Evolutionary conservation across 2,113 vertebrate genomes (phyloP), one percentile per base, ranked within the genome.

Genomic region (Malurus alboscapulatus): DNA sequence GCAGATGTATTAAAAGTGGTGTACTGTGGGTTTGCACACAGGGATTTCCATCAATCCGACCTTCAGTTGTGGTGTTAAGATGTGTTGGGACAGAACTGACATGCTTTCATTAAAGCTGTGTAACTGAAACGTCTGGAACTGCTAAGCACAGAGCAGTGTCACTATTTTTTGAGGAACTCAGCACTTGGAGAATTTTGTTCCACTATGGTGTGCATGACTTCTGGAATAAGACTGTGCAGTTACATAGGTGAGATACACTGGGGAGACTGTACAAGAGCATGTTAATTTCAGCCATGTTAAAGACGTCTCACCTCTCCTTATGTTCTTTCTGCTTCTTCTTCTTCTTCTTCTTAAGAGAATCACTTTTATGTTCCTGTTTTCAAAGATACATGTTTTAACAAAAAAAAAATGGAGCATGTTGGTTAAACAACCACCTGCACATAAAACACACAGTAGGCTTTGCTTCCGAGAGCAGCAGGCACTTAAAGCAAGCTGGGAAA

Each of bases 281-380:
- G 14, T 66, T 76, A 30, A 50, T 55, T 73, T 85, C 34, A 81
- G 47, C 20, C 30, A 24, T 1, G 6, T 66, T 83, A 81, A 83
- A 88, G 93, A 20, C 4, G 2, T 29, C 98, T 93, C 88, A 99
- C 98, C 98, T 97, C 50, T 96, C 97, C 81, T 97, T 98, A 58
- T 96, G 97, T 15, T 95, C 96, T 67, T 91, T 97, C 88, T 97
- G 98, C 92, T 94, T 98, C 94, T 94, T 98, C 92, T 93, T 98
- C 92, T 94, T 98, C 94, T 94, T 98, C 90, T 97, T 98, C 90
- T 97, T 98, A 20, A 97, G 78, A 57, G 98, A 95, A 96, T 98
- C 93, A 68, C 82, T 85, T 62, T 94, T 92, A n/a, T 69, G 93
- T 76, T 94, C 96, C 98, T 97, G 92, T 32, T 86, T 95, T 92